Percentiles rank a stretch among this genome's conserved stretches.
These are phyloP conservation scores for Oscheius onirici DNA, from an alignment of 2,888 invertebrate genomes.

Conservation along the genomic window DNA sequence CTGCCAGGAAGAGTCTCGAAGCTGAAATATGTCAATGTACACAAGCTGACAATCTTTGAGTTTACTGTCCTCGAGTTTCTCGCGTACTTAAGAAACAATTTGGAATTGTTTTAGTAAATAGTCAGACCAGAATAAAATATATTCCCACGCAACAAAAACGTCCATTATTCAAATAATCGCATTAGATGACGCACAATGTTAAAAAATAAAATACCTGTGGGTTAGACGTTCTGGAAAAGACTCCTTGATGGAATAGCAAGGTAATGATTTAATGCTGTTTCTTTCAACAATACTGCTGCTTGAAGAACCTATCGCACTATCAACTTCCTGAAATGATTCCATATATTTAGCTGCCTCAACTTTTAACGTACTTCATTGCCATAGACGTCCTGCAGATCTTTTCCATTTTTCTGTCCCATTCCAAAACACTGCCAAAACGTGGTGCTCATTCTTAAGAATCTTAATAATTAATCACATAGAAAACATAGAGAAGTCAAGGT, in stretches of 20 bases:
- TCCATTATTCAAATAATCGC: too few relatives aligned
- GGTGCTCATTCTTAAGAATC: slow-evolving; percentile 16
- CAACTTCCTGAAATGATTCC: slow-evolving; percentile 1
- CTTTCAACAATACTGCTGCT: slow-evolving; percentile 9
- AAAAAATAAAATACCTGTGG: background rate
- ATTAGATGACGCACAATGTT: too few relatives aligned
- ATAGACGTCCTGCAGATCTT: slow-evolving; percentile 8
- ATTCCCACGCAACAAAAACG: too few relatives aligned
- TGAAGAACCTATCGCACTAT: slow-evolving; percentile 18
- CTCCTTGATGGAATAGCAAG: background rate
- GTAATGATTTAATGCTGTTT: slow-evolving; percentile 7
- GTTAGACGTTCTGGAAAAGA: slow-evolving; percentile 7
- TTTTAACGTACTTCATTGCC: slow-evolving; percentile 3
- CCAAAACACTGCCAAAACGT: slow-evolving; percentile 26
- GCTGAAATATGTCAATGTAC: too few relatives aligned
- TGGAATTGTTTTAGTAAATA: too few relatives aligned
- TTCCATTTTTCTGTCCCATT: slow-evolving; percentile 10
- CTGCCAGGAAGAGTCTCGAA: slow-evolving; percentile 14
- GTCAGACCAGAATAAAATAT: too few relatives aligned
- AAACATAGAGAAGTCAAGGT: background rate
- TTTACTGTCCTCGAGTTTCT: too few relatives aligned
- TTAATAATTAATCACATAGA: background rate
- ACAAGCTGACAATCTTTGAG: too few relatives aligned
- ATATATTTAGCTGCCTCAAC: background rate
- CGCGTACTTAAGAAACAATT: too few relatives aligned